These are phyloP conservation scores for Eulithis prunata DNA, from an alignment of 2,888 invertebrate genomes.

Conservation along the genomic window DNA sequence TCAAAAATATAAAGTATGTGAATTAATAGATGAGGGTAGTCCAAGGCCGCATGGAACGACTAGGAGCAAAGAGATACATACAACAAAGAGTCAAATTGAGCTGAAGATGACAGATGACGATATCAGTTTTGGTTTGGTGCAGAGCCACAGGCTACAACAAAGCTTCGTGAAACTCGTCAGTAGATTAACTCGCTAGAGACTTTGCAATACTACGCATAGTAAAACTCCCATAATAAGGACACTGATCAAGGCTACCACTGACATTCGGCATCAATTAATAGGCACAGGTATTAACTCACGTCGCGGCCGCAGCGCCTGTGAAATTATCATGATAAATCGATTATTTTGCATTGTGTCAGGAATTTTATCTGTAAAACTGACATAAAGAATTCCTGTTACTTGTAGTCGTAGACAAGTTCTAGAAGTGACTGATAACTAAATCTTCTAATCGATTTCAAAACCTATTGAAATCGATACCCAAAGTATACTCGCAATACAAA, in stretches of 20 bases:
- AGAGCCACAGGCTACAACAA: too few relatives aligned
- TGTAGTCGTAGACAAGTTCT: background rate
- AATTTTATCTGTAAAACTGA: slow-evolving; percentile 23
- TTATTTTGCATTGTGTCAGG: slow-evolving; percentile 26
- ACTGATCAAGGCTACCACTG: slow-evolving; percentile 27
- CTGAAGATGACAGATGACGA: too few relatives aligned
- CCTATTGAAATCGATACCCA: background rate
- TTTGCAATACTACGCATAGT: background rate
- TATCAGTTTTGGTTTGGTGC: too few relatives aligned
- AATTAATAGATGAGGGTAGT: too few relatives aligned
- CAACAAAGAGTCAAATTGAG: too few relatives aligned
- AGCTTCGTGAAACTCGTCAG: too few relatives aligned
- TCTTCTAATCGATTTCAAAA: background rate
- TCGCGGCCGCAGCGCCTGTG: slow-evolving; percentile 21
- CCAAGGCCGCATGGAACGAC: too few relatives aligned
- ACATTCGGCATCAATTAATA: slow-evolving; percentile 36
- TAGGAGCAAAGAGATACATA: too few relatives aligned
- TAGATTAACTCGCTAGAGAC: slow-evolving; percentile 10
- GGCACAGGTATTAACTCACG: slow-evolving; percentile 34
- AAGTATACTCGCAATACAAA: too few relatives aligned
- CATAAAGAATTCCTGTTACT: slow-evolving; percentile 10
- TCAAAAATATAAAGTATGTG: too few relatives aligned
- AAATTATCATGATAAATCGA: slow-evolving; percentile 34
- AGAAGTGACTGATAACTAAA: background rate
- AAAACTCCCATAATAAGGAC: slow-evolving; percentile 14